phyloP scores from a whole-genome alignment of 2,113 vertebrate species.

The Ia io region DNA sequence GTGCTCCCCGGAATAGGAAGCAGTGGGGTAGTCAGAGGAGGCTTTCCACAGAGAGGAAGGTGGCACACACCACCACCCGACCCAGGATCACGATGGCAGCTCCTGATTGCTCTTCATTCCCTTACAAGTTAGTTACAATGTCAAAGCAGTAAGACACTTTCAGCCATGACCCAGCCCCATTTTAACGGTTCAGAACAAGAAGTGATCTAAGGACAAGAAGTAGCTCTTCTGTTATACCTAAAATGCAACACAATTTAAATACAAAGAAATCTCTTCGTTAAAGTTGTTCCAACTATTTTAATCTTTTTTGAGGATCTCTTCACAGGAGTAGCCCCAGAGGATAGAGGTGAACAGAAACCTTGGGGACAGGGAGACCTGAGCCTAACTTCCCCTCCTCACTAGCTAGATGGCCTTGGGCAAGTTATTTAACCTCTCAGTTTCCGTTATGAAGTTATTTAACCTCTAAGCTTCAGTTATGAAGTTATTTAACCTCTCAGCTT shows the following conservation, averaged over 20 bases:
- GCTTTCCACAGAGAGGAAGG: background rate
- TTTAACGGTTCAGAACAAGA: background rate
- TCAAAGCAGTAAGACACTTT: background rate
- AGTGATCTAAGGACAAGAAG: background rate
- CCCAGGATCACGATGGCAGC: background rate
- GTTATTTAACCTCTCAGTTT: background rate
- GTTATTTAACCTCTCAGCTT: background rate
- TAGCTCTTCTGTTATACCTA: background rate
- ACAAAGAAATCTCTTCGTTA: background rate
- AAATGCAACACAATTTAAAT: constrained; percentile 12
- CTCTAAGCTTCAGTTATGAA: background rate
- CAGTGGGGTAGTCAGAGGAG: background rate
- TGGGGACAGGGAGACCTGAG: background rate
- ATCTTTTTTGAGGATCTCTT: background rate
- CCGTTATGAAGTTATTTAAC: background rate
- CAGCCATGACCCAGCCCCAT: background rate
- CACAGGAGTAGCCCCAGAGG: background rate
- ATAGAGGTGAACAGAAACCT: background rate
- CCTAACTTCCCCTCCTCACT: background rate
- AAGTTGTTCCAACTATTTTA: background rate
- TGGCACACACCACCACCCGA: background rate
- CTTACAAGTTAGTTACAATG: background rate
- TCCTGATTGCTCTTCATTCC: background rate
- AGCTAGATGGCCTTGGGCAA: background rate
- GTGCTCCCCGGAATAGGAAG: background rate